A percentile compares a stretch with the other conserved stretches of the same genome.
phyloP scores from a whole-genome alignment of 1,140 invertebrate species.

The Octopus sinensis region DNA sequence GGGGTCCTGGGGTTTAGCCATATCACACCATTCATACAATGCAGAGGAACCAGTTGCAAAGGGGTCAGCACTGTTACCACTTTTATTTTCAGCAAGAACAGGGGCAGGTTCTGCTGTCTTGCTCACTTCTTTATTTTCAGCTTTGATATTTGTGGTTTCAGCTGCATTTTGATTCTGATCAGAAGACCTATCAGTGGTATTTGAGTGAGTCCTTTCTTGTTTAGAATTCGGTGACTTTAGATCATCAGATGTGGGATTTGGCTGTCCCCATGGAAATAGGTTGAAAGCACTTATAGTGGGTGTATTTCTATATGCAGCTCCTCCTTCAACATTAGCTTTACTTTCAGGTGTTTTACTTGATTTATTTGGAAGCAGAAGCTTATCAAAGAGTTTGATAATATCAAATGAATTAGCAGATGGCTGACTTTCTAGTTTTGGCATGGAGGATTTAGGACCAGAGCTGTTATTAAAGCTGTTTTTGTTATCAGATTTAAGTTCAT shows the following conservation, averaged over 20 bases:
- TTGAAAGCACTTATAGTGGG: not conserved
- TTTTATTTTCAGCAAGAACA: too few species aligned
- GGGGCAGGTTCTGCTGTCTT: too few species aligned
- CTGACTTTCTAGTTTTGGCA: not conserved
- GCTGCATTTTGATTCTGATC: too few species aligned
- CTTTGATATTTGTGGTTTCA: too few species aligned
- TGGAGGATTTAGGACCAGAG: slow-evolving; percentile 10
- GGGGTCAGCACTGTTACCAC: too few species aligned
- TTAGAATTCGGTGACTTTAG: too few species aligned
- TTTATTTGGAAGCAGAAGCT: slow-evolving; percentile 26
- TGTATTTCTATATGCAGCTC: not conserved
- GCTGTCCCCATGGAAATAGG: not conserved
- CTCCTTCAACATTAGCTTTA: not conserved
- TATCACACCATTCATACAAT: not conserved
- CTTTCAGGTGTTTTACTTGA: not conserved
- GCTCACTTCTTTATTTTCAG: too few species aligned
- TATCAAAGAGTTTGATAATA: slow-evolving; percentile 30
- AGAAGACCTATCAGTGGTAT: too few species aligned
- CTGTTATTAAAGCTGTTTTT: not conserved
- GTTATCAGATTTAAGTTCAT: not conserved
- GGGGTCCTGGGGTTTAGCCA: not conserved
- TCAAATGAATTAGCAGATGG: slow-evolving; percentile 23
- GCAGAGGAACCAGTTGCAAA: not conserved
- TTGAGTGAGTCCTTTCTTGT: too few species aligned
- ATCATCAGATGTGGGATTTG: too few species aligned